Base-by-base conservation (phyloP, 2,888 invertebrate species). In the Gnatocerus cornutus region DNA sequence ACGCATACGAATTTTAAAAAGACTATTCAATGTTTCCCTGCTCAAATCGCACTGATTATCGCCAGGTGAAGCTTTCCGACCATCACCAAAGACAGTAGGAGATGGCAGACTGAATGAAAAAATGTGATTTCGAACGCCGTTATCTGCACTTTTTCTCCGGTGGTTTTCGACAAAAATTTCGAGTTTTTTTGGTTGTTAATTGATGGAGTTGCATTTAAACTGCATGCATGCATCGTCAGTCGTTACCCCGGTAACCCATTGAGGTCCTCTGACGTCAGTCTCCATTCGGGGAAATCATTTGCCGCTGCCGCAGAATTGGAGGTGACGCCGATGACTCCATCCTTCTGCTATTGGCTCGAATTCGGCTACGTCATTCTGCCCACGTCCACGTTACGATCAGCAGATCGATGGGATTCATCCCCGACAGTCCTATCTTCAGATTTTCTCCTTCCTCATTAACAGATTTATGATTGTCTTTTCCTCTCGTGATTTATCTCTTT, bases 211-310 rank as follows among this genome's bases (percentile, higher is more conserved):
- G 41, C 41, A 41, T 29, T 1, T 9, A 9, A 10, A 10, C 16
- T 61, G 61, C 59, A 59, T 33, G 46, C 46, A 13, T 70, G 72
- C 70, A 71, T 58, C 68, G 61, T 62, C 55, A 68, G 48, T 69
- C 73, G 81, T 80, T 80, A 68, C 79, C 81, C 76, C 67, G 79
- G 80, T 77, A 80, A 81, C 80, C 78, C 79, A 80, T 80, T 81
- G 79, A 81, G 69, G 74, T 75, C 71, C 72, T 72, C 76, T 80
- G 80, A 79, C 80, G 80, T 80, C 80, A 80, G 75, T 74, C 72
- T 74, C 74, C 78, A 79, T 80, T 80, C 77, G 78, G 76, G 73
- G 78, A 79, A 80, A 79, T 77, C 79, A 75, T 78, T 77, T 78
- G 75, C 72, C 74, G 69, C 75, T 74, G 75, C 72, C 69, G 72